Conservation (phyloP, 2,113 vertebrate genomes). For the Actenoides lindsayi region DNA sequence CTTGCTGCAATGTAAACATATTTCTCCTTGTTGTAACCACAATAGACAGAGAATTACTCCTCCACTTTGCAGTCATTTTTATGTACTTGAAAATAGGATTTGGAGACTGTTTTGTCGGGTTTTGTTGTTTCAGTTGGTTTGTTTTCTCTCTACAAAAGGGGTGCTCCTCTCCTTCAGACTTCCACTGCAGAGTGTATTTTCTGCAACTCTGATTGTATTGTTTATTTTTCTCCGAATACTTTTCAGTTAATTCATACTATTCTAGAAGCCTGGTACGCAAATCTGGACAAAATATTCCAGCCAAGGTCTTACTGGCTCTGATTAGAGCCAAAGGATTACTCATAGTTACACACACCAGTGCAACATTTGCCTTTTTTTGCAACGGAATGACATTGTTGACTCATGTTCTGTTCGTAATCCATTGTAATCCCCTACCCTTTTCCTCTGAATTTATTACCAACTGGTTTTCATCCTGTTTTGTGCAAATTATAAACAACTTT, state of each 20-base stretch:
- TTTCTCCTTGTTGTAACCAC: neutral
- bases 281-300: neutral
- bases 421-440: neutral
- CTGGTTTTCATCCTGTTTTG: neutral
- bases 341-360: neutral
- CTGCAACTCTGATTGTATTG: neutral
- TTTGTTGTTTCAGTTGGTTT: neutral
- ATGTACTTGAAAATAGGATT: neutral
- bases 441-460: neutral
- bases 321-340: neutral
- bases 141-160: neutral
- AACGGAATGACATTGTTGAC: slow-evolving; percentile 19
- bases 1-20: neutral
- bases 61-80: neutral
- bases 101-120: neutral
- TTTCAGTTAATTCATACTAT: neutral
- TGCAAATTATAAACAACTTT: neutral
- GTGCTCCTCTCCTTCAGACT: neutral
- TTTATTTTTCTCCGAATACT: neutral
- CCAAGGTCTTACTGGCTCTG: neutral
- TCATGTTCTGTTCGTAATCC: slow-evolving; percentile 46
- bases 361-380: neutral
- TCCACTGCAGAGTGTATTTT: neutral
- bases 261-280: neutral
- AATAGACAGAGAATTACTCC: neutral